Evolutionary conservation across 2,113 vertebrate species (phyloP).

Genomic region (Cyanoderma ruficeps): DNA sequence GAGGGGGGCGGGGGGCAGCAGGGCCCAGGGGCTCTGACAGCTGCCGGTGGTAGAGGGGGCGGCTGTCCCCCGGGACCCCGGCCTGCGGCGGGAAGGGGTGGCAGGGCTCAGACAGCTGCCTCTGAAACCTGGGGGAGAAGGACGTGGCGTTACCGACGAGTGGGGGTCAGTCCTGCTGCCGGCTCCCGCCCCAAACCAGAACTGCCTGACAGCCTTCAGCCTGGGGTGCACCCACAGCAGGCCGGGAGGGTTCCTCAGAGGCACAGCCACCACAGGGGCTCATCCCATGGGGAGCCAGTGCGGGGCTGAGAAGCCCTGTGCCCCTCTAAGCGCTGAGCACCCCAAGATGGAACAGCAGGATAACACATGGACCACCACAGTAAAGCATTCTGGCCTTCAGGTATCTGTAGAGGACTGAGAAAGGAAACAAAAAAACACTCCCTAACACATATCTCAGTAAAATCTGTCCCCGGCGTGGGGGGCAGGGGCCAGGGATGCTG

Average conservation of each 20-base stretch:
- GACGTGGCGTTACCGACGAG: rapidly evolving
- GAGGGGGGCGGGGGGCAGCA: constrained; percentile 75
- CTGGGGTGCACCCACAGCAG: neutral
- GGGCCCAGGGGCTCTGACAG: constrained; percentile 91
- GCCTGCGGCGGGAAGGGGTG: constrained; percentile 82
- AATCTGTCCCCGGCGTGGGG: rapidly evolving
- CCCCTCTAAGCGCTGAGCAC: rapidly evolving
- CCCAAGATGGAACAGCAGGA: rapidly evolving
- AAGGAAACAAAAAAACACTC: neutral
- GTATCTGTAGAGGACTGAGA: too few relatives aligned
- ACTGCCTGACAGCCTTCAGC: neutral
- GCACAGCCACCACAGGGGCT: neutral
- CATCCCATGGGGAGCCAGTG: rapidly evolving
- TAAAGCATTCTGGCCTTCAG: neutral
- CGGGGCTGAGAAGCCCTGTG: neutral
- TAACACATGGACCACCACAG: rapidly evolving
- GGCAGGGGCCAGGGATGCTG: neutral
- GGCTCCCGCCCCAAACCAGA: rapidly evolving
- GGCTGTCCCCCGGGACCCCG: constrained; percentile 78
- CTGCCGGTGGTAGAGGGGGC: constrained; percentile 90
- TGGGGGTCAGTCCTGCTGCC: rapidly evolving
- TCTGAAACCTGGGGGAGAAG: constrained; percentile 84
- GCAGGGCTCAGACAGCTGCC: constrained; percentile 93
- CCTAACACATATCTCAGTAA: neutral
- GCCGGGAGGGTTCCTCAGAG: neutral